phyloP scores from a whole-genome alignment of 2,888 invertebrate species.

The Perdita meconis region DNA sequence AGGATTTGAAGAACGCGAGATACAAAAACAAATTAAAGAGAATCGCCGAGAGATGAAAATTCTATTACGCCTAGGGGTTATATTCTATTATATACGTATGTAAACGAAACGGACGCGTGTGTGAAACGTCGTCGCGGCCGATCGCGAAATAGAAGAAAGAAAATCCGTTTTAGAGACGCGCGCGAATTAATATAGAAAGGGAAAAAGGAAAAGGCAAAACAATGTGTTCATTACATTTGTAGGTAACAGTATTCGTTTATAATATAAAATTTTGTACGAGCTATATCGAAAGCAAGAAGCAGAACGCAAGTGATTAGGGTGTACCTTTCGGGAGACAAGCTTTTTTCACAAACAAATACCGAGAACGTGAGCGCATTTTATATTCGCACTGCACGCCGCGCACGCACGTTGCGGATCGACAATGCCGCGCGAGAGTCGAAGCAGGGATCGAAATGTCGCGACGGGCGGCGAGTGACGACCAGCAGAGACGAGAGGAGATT shows the following conservation, averaged over 20 bases:
- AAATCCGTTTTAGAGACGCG: slow-evolving; percentile 38
- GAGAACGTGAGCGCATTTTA: neutral
- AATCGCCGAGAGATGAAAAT: slow-evolving; percentile 11
- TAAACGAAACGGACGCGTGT: slow-evolving; percentile 21
- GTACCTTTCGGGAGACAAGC: slow-evolving; percentile 17
- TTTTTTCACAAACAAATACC: slow-evolving; percentile 12
- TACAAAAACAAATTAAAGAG: neutral
- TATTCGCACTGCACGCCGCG: neutral
- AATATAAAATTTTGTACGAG: slow-evolving; percentile 67
- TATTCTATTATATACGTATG: slow-evolving; percentile 28
- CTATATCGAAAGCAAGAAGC: slow-evolving; percentile 50
- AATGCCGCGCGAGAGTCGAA: slow-evolving; percentile 28
- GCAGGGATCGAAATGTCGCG: slow-evolving; percentile 42
- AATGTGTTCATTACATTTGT: slow-evolving; percentile 82
- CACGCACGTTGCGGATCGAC: neutral
- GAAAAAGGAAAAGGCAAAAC: slow-evolving; percentile 66
- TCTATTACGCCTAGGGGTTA: slow-evolving; percentile 32
- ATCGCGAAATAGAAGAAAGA: slow-evolving; percentile 15
- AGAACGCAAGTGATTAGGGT: neutral
- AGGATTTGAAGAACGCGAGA: slow-evolving; percentile 1
- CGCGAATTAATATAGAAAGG: slow-evolving; percentile 5
- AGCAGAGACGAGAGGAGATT: neutral
- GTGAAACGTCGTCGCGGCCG: slow-evolving; percentile 32
- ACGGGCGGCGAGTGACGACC: neutral
- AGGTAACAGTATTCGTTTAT: slow-evolving; percentile 81